Base-by-base conservation (phyloP, 2,888 invertebrate species). In the Nephrocerus scutellatus region DNA sequence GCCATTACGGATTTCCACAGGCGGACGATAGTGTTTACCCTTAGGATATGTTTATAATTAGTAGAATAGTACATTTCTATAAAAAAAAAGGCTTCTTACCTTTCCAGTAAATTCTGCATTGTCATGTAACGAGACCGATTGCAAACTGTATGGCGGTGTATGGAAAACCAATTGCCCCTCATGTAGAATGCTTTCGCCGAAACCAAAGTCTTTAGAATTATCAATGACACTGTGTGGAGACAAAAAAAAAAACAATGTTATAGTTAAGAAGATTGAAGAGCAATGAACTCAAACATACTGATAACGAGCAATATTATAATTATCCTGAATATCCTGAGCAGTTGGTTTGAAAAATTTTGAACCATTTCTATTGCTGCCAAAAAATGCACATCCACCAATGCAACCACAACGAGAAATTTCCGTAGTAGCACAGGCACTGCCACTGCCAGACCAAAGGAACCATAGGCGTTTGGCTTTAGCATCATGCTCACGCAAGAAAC, bases 331-430 rank as follows among this genome's bases (percentile, higher is more conserved):
- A 68, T 90, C 90, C 41, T 82, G 79, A 18, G 80, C 74, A 46
- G 78, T 83, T 0, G 91, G 90, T 57, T 87, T 86, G 50, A 96
- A 87, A 68, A 95, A 93, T 49, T 80, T 79, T 9, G 79, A 71
- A 0, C 95, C 96, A 63, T 93, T 92, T 57, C 80, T 77, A 66
- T 95, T 95, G 37, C 78, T 81, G 3, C 95, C 97, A 61, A 97
- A 97, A 71, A 98, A 98, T 9, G 76, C 75, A 60, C 93, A 95
- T 1, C 95, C 95, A 3, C 97, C 97, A 20, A 86, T 84, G 63
- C 97, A 98, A 1, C 96, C 97, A 63, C 97, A 98, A 51, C 84
- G 86, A 0, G 77, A 71, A 50, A 80, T 79, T 3, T 77, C 74
- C 14, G 60, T 59, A 13, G 73, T 72, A 26, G 49, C 53, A 14